phyloP scores from a whole-genome alignment of 1,140 invertebrate species.

The Dendroctonus ponderosae region DNA sequence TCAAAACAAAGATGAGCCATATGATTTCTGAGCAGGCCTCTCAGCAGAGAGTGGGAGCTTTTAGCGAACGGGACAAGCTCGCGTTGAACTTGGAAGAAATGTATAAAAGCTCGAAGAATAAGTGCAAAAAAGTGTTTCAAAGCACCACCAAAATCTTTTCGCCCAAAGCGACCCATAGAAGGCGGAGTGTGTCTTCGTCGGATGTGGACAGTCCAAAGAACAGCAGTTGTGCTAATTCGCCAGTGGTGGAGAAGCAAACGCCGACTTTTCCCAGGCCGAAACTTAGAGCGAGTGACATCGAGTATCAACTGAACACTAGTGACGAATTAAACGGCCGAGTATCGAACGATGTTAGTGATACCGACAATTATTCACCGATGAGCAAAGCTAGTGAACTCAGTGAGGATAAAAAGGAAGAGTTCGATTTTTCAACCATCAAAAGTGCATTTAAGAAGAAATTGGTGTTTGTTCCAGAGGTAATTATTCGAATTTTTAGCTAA shows the following conservation, averaged over 20 bases:
- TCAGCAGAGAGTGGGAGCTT: slow-evolving; percentile 45
- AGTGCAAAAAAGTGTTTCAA: slow-evolving; percentile 47
- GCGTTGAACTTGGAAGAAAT: slow-evolving; percentile 46
- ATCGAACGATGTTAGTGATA: slow-evolving; percentile 26
- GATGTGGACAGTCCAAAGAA: slow-evolving; percentile 8
- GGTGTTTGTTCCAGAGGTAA: slow-evolving; percentile 41
- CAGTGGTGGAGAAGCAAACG: slow-evolving; percentile 36
- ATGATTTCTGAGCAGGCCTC: slow-evolving; percentile 45
- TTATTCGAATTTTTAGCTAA: neutral
- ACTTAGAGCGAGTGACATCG: slow-evolving; percentile 46
- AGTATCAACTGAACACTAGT: slow-evolving; percentile 41
- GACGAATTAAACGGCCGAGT: slow-evolving; percentile 22
- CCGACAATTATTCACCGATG: slow-evolving; percentile 18
- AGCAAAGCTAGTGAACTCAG: slow-evolving; percentile 32
- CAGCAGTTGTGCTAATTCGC: slow-evolving; percentile 17
- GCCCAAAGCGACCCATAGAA: slow-evolving; percentile 26
- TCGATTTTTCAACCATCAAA: slow-evolving; percentile 41
- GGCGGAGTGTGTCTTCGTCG: slow-evolving; percentile 15
- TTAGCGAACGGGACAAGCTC: slow-evolving; percentile 42
- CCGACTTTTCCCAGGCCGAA: slow-evolving; percentile 20
- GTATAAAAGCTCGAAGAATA: slow-evolving; percentile 47
- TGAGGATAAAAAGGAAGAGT: slow-evolving; percentile 36
- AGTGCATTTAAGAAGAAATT: slow-evolving; percentile 41
- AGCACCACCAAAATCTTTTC: slow-evolving; percentile 47
- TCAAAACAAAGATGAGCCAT: slow-evolving; percentile 45